These are phyloP conservation scores for Sycophila texana DNA, from an alignment of 2,888 invertebrate species.

Conservation along the genomic window DNA sequence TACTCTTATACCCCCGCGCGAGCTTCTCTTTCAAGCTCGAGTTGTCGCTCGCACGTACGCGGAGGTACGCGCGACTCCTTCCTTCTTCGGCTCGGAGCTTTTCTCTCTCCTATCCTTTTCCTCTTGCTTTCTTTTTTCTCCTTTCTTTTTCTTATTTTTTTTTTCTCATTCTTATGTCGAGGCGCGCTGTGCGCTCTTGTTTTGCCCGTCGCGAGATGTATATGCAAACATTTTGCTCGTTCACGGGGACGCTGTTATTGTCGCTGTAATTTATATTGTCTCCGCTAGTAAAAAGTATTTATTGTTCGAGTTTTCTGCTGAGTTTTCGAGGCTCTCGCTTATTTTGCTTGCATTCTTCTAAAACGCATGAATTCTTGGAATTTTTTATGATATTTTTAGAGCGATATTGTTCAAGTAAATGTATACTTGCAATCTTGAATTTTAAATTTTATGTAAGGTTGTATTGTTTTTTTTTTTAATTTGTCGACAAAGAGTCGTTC, in stretches of 20 bases:
- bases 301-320: too few species aligned
- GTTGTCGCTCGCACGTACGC: constrained; percentile 12
- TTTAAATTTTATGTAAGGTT: too few species aligned
- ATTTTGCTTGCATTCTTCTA: too few species aligned
- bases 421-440: too few species aligned
- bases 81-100: background rate
- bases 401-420: too few species aligned
- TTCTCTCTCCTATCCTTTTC: background rate
- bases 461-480: too few species aligned
- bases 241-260: background rate
- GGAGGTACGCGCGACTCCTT: background rate
- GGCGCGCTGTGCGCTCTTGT: constrained; percentile 3
- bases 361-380: too few species aligned
- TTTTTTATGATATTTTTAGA: too few species aligned
- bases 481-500: too few species aligned
- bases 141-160: background rate
- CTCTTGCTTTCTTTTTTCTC: background rate
- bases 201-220: constrained; percentile 21
- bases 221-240: constrained; percentile 39
- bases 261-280: constrained; percentile 39
- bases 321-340: background rate
- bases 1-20: constrained; percentile 21
- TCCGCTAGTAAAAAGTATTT: background rate
- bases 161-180: background rate
- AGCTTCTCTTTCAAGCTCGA: constrained; percentile 26